Evolutionary conservation across 2,888 invertebrate genomes (phyloP).

Genomic region (Electrophaes corylata): DNA sequence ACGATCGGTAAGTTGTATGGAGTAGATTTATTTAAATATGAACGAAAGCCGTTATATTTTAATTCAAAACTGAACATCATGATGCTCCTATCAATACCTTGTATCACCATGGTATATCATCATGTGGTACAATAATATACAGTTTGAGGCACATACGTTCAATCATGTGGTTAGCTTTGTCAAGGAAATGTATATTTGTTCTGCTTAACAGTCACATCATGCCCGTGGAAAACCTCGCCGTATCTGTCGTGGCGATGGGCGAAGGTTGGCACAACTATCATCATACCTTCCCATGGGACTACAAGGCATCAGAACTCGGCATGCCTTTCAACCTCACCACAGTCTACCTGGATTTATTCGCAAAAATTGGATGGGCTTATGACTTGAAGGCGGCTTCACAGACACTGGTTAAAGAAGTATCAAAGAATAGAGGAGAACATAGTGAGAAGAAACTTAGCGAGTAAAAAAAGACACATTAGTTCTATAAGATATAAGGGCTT

Average conservation of each 20-base stretch:
- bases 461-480: too few relatives aligned
- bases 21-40: too few relatives aligned
- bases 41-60: too few relatives aligned
- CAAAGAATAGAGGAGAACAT: constrained; percentile 79
- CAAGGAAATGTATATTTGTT: too few relatives aligned
- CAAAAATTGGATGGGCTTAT: constrained; percentile 90
- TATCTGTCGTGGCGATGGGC: constrained; percentile 89
- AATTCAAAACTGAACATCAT: too few relatives aligned
- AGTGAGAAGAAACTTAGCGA: too few relatives aligned
- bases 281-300: constrained; percentile 97
- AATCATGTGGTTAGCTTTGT: too few relatives aligned
- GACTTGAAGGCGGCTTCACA: constrained; percentile 88
- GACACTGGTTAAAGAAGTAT: constrained; percentile 76
- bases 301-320: constrained; percentile 95
- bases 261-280: constrained; percentile 98
- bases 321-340: constrained; percentile 89
- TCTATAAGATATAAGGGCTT: too few relatives aligned
- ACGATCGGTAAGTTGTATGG: constrained; percentile 85
- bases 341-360: constrained; percentile 87
- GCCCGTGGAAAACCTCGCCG: constrained; percentile 90
- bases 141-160: too few relatives aligned
- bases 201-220: constrained; percentile 86
- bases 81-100: too few relatives aligned
- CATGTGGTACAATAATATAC: too few relatives aligned
- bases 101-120: too few relatives aligned